Evolutionary conservation across 2,113 vertebrate genomes (phyloP).

Genomic region (Osmerus mordax): DNA sequence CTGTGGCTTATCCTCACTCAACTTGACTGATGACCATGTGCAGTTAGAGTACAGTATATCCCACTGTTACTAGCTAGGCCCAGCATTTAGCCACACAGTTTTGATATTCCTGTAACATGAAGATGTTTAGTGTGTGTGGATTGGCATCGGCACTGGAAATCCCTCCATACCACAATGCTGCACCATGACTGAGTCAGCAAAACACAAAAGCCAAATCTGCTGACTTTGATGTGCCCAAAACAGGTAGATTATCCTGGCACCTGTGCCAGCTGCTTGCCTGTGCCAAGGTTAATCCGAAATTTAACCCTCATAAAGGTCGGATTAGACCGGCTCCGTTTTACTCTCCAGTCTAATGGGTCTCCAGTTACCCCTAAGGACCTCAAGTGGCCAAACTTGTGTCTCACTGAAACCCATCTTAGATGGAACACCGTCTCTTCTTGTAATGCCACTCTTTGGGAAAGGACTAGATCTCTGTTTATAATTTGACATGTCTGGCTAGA

Average conservation of each 20-base stretch:
- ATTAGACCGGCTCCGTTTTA: constrained; percentile 35
- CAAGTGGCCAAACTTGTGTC: constrained; percentile 34
- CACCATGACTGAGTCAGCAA: neutral
- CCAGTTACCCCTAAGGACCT: constrained; percentile 39
- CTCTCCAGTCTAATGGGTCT: constrained; percentile 22
- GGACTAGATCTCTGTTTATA: neutral
- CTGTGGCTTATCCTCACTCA: too few species aligned
- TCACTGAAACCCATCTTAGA: constrained; percentile 12
- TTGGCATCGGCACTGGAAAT: too few species aligned
- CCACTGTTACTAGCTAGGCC: neutral
- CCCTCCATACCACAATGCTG: too few species aligned
- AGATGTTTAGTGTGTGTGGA: neutral
- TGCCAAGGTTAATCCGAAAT: constrained; percentile 50
- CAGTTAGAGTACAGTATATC: too few species aligned
- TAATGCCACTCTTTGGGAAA: neutral
- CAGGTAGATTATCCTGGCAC: constrained; percentile 27
- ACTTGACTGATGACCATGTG: too few species aligned
- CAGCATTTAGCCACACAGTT: neutral
- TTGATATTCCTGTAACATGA: neutral
- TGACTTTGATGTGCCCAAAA: constrained; percentile 6
- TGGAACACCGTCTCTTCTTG: constrained; percentile 5
- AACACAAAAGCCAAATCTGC: neutral
- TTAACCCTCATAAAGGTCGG: constrained; percentile 46
- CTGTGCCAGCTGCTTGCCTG: constrained; percentile 12
- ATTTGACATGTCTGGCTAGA: too few species aligned